A percentile compares a stretch with the other conserved stretches of the same genome.
Conservation (phyloP, 2,113 vertebrate species). For the Sceloporus tristichus region DNA sequence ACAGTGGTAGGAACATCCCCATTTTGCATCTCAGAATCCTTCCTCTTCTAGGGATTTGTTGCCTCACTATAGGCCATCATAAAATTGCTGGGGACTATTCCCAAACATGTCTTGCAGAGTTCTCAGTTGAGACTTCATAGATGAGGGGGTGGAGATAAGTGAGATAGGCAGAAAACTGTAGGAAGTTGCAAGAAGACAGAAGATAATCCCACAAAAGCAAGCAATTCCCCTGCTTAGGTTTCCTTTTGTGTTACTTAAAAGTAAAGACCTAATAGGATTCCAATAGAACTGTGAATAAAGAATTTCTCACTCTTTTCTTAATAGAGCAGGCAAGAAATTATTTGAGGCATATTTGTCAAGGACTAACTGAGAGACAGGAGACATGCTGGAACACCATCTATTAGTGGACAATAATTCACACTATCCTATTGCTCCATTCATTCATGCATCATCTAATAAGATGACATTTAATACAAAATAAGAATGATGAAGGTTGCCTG, state of each 20-base stretch:
- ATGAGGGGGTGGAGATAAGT: neutral
- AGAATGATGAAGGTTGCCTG: constrained; percentile 65
- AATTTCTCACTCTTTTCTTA: constrained; percentile 27
- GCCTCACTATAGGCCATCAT: too few relatives aligned
- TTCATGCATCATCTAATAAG: constrained; percentile 65
- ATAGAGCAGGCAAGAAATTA: constrained; percentile 40
- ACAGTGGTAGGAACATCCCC: too few relatives aligned
- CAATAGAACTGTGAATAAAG: constrained; percentile 6
- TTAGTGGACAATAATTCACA: constrained; percentile 35
- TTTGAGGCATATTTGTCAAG: constrained; percentile 56
- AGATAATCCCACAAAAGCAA: neutral
- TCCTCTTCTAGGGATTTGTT: too few relatives aligned
- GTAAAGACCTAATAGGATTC: neutral
- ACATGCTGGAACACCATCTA: constrained; percentile 42
- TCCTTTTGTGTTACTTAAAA: neutral
- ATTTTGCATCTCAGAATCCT: too few relatives aligned
- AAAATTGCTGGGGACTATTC: too few relatives aligned
- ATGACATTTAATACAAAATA: constrained; percentile 72
- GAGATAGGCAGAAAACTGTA: neutral
- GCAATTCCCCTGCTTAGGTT: neutral
- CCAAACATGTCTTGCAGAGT: neutral
- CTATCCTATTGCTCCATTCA: constrained; percentile 54
- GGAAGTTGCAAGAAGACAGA: neutral
- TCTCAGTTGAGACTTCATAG: neutral
- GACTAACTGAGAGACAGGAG: constrained; percentile 36